phyloP scores from a whole-genome alignment of 2,113 vertebrate genomes.

The Bubalus kerabau region DNA sequence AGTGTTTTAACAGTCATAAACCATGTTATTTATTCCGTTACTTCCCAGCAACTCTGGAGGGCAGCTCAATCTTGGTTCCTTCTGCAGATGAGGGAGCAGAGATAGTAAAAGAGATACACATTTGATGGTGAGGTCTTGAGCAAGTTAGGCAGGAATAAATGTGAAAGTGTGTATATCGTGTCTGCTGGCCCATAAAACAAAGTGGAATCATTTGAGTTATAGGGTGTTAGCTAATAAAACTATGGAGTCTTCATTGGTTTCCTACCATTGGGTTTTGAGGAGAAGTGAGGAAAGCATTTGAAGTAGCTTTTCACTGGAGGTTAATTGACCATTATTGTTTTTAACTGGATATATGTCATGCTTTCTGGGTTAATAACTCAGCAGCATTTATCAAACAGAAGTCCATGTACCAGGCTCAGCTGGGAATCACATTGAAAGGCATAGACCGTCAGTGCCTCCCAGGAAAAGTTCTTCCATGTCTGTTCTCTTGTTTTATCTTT shows the following conservation, averaged over 20 bases:
- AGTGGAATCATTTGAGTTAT: not conserved
- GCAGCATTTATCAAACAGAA: conserved; percentile 4
- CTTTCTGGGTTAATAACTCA: not conserved
- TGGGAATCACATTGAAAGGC: not conserved
- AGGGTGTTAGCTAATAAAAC: not conserved
- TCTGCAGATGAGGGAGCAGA: not conserved
- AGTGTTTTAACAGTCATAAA: conserved; percentile 27
- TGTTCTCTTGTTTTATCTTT: not conserved
- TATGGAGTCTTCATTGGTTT: not conserved
- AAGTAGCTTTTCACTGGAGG: not conserved
- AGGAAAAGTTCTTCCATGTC: not conserved
- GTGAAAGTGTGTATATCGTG: not conserved
- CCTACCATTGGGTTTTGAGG: not conserved
- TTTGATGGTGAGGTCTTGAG: conserved; percentile 5
- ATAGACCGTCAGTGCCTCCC: not conserved
- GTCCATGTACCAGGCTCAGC: not conserved
- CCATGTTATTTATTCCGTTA: not conserved
- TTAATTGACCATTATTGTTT: conserved; percentile 21
- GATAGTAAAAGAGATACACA: not conserved
- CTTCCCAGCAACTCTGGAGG: conserved; percentile 35
- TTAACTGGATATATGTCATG: not conserved
- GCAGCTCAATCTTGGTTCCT: not conserved
- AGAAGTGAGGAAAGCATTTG: not conserved
- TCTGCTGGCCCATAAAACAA: conserved; percentile 37
- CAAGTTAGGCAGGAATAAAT: conserved; percentile 34